Base-by-base conservation (phyloP, 2,113 vertebrate species). In the Muscicapa adusta region DNA sequence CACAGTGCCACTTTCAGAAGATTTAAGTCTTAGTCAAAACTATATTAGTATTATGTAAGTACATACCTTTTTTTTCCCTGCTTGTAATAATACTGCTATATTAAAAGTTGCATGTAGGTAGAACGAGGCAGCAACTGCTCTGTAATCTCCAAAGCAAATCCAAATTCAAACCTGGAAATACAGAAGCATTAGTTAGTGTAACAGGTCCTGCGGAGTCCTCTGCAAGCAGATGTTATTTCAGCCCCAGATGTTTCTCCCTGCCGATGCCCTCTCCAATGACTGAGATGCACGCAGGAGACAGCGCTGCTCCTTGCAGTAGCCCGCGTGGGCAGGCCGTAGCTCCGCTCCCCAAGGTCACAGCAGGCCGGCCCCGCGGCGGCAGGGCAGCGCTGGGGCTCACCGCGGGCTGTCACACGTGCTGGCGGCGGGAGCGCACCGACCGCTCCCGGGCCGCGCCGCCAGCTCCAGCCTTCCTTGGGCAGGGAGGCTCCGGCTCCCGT, bases 281-380 rank as follows among this genome's bases (percentile, higher is more conserved):
- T 0, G 15, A 10, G 29, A 22, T 8, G 10, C 33, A 4, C 24
- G 11, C 22, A 9, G 6, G 1, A 15, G 50, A 78, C 6, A 58
- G 63, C 67, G 5, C 48, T 2, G 56, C 68, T 53, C 38, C n/a
- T 12, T 0, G 51, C 47, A 2, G 0, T 1, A 8, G 24, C 34
- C 54, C 20, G 22, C n/a, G 4, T 4, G 28, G 77, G 28, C 74
- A 29, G 78, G 57, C 43, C 26, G 14, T 11, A 2, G 5, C 84
- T 5, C 13, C 1, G 34, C 40, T 38, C 1, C 38, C 75, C 82
- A 71, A 81, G 93, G 91, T 75, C 87, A 36, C 14, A 0, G 63
- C 76, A 9, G 75, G 70, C 73, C 77, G 36, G 61, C 76, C 5
- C 14, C 28, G 43, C 45, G 11, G 60, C 25, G 1, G 61, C 51